Conservation (phyloP, 2,797 vertebrate species). For the Eulemur rubriventer region DNA sequence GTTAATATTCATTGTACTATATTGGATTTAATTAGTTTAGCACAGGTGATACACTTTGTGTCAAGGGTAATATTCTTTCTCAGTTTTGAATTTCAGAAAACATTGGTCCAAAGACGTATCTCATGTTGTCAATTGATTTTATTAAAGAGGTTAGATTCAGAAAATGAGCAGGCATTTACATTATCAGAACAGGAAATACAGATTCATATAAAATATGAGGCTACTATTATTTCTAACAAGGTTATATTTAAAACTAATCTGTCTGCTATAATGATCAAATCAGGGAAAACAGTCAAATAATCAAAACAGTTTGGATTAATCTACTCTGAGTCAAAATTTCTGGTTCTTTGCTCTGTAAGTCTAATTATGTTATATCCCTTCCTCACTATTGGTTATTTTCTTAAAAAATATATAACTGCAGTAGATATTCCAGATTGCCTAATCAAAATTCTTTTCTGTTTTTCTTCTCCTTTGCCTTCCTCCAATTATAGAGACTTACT, state of each 20-base stretch:
- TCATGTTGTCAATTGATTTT: not conserved
- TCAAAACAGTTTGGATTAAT: not conserved
- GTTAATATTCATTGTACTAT: not conserved
- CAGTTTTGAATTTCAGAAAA: not conserved
- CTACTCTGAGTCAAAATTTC: not conserved
- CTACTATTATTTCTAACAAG: not conserved
- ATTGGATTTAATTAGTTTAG: not conserved
- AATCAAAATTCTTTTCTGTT: not conserved
- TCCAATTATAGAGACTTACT: not conserved
- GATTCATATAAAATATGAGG: not conserved
- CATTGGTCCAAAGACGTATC: not conserved
- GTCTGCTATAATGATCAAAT: not conserved
- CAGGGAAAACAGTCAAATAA: not conserved
- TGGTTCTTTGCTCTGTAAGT: not conserved
- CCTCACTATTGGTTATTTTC: not conserved
- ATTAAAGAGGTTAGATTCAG: not conserved
- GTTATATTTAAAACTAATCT: not conserved
- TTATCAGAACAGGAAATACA: not conserved
- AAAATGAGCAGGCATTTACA: not conserved
- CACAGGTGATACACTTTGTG: not conserved
- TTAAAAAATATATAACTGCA: not conserved
- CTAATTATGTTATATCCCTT: not conserved
- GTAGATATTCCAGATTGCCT: not conserved
- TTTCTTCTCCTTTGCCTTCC: not conserved
- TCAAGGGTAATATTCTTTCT: not conserved